Conservation (phyloP, 2,797 vertebrate species). For the Benthosema pterotum region DNA sequence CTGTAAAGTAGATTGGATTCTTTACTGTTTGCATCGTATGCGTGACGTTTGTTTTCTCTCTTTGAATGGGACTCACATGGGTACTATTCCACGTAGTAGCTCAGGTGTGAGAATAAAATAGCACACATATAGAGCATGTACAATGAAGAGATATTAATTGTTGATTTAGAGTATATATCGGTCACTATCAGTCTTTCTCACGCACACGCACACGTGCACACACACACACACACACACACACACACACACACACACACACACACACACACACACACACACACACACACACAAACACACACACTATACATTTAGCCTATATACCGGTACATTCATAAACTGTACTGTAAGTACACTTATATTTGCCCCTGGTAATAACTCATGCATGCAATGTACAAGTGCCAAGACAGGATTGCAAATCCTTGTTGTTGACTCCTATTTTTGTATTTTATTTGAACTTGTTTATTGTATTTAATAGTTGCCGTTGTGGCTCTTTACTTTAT, state of each 20-base stretch:
- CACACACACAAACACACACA: too few relatives aligned
- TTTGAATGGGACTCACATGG: slow-evolving; percentile 38
- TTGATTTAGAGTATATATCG: slow-evolving; percentile 1
- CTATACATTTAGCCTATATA: too few relatives aligned
- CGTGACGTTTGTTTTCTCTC: slow-evolving; percentile 36
- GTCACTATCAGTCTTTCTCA: background rate
- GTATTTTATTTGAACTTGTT: too few relatives aligned
- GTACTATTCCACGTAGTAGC: slow-evolving; percentile 52
- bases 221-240: background rate
- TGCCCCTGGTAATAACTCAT: too few relatives aligned
- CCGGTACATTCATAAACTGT: too few relatives aligned
- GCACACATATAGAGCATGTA: slow-evolving; percentile 18
- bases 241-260: background rate
- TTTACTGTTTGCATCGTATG: slow-evolving; percentile 51
- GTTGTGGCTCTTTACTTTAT: too few relatives aligned
- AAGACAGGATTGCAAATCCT: too few relatives aligned
- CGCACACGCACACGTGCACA: too few relatives aligned
- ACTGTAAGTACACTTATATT: too few relatives aligned
- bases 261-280: background rate
- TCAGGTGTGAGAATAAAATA: background rate
- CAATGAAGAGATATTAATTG: slow-evolving; percentile 9
- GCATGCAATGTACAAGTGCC: too few relatives aligned
- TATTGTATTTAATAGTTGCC: too few relatives aligned
- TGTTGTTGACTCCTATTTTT: too few relatives aligned
- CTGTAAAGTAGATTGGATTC: slow-evolving; percentile 50